Base-by-base conservation (phyloP, 2,888 invertebrate genomes). In the Escarpia spicata region DNA sequence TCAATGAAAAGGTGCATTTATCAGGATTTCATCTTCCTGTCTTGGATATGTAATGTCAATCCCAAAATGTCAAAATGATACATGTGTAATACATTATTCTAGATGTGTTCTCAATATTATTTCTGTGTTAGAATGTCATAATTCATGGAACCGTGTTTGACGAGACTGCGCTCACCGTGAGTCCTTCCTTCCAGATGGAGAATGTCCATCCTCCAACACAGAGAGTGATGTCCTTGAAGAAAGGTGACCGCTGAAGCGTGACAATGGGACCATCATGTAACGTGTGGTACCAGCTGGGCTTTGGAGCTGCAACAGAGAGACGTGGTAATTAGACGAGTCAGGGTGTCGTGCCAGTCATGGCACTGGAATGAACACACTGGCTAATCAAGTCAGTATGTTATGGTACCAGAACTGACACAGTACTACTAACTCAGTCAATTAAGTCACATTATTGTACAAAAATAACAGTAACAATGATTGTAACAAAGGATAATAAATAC, bases 131-230 rank as follows among this genome's bases (percentile, higher is more conserved):
- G 45, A 45, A 45, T 45, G 10, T 0, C 45, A 45, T 60, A 60
- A 60, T 26, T 26, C 15, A 60, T 60, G 60, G 12, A 52, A 12
- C 12, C 12, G 52, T 52, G 19, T 26, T 75, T 26, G 2, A 75
- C 75, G 2, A 75, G n/a, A 75, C n/a, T 75, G 15, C 52, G 95
- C 96, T 95, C 95, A 96, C 97, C 45, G 96, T 95, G 75, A 98
- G 97, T 93, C 97, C 97, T 93, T 98, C 97, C 94, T 97, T 97
- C 98, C 98, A 98, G 92, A 98, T 96, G 0, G 98, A 98, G 95
- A 98, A 97, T 92, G 98, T 97, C 96, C 97, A 98, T 9, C 98
- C 98, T 0, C 98, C 98, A 9, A 98, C 97, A 3, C 98, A 98
- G 9, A 98, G 96, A 75, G 98, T 97, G 9, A 98, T 95, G 93